Evolutionary conservation across 2,113 vertebrate species (phyloP).

Genomic region (Hiodon alosoides): DNA sequence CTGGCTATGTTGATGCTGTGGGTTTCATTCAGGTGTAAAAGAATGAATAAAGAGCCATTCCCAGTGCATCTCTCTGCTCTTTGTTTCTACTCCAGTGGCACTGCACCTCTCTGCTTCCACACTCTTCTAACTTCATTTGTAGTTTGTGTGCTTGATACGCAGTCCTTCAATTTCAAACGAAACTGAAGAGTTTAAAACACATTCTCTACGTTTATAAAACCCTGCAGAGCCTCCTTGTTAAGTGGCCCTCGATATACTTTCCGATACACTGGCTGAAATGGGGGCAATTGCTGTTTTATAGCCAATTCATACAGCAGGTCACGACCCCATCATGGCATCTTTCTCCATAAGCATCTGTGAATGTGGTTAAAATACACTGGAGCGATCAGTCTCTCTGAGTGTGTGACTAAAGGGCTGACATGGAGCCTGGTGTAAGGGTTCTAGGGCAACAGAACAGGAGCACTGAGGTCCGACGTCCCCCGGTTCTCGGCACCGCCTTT

Average conservation of each 20-base stretch:
- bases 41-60: no score
- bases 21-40: no score
- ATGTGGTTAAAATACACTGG: no score
- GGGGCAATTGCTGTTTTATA: background rate
- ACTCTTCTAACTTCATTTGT: constrained; percentile 27
- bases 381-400: no score
- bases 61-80: constrained; percentile 21
- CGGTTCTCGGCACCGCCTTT: background rate
- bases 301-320: no score
- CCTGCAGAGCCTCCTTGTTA: constrained; percentile 30
- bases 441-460: no score
- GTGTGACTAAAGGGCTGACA: no score
- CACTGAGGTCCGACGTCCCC: no score
- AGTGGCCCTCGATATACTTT: constrained; percentile 6
- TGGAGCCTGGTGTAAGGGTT: no score
- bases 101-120: background rate
- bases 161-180: constrained; percentile 32
- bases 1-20: no score
- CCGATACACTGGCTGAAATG: background rate
- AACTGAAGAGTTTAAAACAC: constrained; percentile 40
- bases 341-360: no score
- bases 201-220: constrained; percentile 43
- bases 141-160: constrained; percentile 35
- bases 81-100: constrained; percentile 24
- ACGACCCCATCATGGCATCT: no score